Evolutionary conservation across 2,888 invertebrate genomes (phyloP).

Genomic region (Mylabris sibirica): DNA sequence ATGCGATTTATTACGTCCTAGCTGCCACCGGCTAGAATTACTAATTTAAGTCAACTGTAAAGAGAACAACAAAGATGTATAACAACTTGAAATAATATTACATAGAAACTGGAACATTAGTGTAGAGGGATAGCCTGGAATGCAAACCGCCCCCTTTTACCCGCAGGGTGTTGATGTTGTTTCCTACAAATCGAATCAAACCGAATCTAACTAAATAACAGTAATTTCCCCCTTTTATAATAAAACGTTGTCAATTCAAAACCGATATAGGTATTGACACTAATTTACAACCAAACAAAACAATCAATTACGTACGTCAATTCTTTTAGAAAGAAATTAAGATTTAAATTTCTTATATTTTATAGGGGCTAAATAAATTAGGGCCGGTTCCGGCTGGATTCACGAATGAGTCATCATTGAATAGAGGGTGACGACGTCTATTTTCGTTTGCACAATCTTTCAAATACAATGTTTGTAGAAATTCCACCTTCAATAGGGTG

Average conservation of each 20-base stretch:
- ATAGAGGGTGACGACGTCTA: background rate
- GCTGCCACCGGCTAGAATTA: background rate
- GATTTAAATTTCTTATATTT: background rate
- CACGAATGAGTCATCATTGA: background rate
- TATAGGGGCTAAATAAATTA: background rate
- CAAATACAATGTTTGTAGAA: background rate
- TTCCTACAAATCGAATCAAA: constrained; percentile 34
- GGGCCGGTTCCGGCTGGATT: background rate
- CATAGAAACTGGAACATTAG: background rate
- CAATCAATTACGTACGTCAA: background rate
- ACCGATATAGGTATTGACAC: background rate
- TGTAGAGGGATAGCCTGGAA: background rate
- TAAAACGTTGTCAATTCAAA: background rate
- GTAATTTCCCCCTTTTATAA: constrained; percentile 29
- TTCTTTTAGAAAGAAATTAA: background rate
- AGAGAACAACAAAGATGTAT: constrained; percentile 6
- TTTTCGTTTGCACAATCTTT: constrained; percentile 2
- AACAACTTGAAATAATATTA: constrained; percentile 2
- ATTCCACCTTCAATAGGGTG: background rate
- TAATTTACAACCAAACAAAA: background rate
- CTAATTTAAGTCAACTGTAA: constrained; percentile 9
- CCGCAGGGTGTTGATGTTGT: constrained; percentile 27
- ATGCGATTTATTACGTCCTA: background rate
- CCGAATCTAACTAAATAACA: constrained; percentile 37
- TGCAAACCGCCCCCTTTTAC: constrained; percentile 1